Percentiles rank a stretch among this genome's conserved stretches.
Evolutionary conservation across 2,797 vertebrate genomes (phyloP).

Genomic region (Muraenolepis orangiensis): DNA sequence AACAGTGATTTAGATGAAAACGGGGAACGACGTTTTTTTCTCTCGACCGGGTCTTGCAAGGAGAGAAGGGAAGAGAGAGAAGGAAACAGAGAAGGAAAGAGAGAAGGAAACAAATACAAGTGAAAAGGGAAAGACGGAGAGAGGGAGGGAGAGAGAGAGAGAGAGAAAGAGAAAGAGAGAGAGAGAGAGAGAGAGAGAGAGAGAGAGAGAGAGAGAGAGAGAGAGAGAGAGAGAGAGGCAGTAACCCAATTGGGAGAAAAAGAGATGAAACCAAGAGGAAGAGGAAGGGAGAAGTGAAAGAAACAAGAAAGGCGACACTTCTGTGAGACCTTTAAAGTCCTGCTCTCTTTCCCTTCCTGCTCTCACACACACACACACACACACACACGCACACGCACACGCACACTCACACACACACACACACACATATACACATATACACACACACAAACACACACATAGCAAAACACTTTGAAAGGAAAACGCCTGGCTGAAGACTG

Average conservation of each 20-base stretch:
- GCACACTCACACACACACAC: background rate
- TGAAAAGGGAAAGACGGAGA: background rate
- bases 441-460: slow-evolving; percentile 18
- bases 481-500: slow-evolving; percentile 24
- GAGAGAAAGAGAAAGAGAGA: slow-evolving; percentile 8
- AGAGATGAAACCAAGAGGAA: no score
- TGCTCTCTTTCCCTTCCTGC: slow-evolving; percentile 11
- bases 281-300: background rate
- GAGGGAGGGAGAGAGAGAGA: slow-evolving; percentile 14
- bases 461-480: slow-evolving; percentile 18
- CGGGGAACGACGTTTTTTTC: background rate
- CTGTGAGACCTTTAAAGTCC: slow-evolving; percentile 9
- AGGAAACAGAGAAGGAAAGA: background rate
- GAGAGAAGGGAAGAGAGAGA: background rate
- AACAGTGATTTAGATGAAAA: background rate
- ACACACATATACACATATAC: slow-evolving; percentile 3
- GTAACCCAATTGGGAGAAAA: background rate
- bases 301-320: background rate
- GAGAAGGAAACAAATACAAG: background rate
- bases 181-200: background rate
- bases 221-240: slow-evolving; percentile 8
- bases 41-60: background rate
- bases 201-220: background rate
- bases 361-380: no score
- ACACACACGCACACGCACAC: no score